Evolutionary conservation across 2,797 vertebrate species (phyloP).

Genomic region (Clarias pachynema): DNA sequence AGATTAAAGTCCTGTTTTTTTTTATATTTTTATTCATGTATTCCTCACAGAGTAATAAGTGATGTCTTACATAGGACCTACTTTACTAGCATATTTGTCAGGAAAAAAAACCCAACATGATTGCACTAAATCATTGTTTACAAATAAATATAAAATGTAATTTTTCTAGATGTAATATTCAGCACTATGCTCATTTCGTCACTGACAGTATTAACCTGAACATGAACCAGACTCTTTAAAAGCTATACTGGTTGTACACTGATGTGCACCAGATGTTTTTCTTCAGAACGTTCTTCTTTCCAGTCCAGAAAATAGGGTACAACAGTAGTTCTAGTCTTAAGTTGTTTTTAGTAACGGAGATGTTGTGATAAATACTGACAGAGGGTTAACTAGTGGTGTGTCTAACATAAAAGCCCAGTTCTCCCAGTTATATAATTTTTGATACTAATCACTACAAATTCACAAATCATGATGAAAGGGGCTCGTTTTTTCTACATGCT

Average conservation of each 20-base stretch:
- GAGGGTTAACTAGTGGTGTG: background rate
- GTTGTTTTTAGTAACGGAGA: too few relatives aligned
- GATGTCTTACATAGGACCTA: background rate
- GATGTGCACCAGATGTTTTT: too few relatives aligned
- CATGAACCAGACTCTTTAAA: too few relatives aligned
- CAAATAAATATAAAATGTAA: background rate
- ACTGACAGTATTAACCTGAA: constrained; percentile 2
- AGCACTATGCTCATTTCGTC: constrained; percentile 6
- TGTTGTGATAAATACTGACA: background rate
- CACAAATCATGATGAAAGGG: too few relatives aligned
- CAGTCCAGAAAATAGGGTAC: background rate
- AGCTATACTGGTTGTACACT: too few relatives aligned
- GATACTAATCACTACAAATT: too few relatives aligned
- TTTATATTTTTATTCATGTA: background rate
- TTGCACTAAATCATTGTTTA: constrained; percentile 50
- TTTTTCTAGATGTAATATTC: constrained; percentile 1
- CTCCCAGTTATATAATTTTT: too few relatives aligned
- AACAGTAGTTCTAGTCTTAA: background rate
- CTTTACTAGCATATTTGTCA: background rate
- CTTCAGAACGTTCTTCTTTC: too few relatives aligned
- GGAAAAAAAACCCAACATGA: background rate
- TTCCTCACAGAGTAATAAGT: background rate
- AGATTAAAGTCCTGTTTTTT: background rate
- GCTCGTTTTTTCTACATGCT: too few relatives aligned
- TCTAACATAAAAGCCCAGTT: background rate